Percentiles rank a stretch among this genome's conserved stretches.
These are phyloP conservation scores for Aphodius granarius DNA, from an alignment of 2,888 invertebrate genomes.

Conservation along the genomic window DNA sequence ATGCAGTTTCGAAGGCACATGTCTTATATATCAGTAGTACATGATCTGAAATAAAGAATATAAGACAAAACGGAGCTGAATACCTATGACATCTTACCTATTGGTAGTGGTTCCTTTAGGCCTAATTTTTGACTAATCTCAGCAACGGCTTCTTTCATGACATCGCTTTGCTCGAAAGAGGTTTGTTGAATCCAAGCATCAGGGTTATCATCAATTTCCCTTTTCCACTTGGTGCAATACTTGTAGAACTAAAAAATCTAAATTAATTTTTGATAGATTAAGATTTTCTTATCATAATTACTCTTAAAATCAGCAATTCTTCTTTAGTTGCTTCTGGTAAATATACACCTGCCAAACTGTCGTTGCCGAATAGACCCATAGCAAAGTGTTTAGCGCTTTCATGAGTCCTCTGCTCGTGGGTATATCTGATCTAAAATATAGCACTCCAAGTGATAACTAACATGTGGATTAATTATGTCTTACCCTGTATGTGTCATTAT, in stretches of 20 bases:
- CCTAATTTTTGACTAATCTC: slow-evolving; percentile 6
- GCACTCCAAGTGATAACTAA: not conserved
- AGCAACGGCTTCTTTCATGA: slow-evolving; percentile 7
- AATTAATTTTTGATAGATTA: not conserved
- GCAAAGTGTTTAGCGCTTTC: slow-evolving; percentile 76
- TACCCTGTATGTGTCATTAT: slow-evolving; percentile 56
- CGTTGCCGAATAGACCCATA: slow-evolving; percentile 72
- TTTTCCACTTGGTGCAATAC: slow-evolving; percentile 19
- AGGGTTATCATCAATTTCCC: slow-evolving; percentile 16
- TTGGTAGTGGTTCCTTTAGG: slow-evolving; percentile 9
- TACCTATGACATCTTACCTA: slow-evolving; percentile 12
- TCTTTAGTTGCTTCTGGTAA: slow-evolving; percentile 65
- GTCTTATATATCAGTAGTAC: slow-evolving; percentile 68
- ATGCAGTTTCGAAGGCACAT: slow-evolving; percentile 84
- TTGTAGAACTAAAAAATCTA: slow-evolving; percentile 20
- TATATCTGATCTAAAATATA: slow-evolving; percentile 69
- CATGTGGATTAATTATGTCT: not conserved
- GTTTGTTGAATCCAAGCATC: slow-evolving; percentile 1
- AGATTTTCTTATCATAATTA: slow-evolving; percentile 32
- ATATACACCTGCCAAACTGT: slow-evolving; percentile 61
- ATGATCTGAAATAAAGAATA: slow-evolving; percentile 55
- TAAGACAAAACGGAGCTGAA: too few relatives aligned
- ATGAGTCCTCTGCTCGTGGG: slow-evolving; percentile 73
- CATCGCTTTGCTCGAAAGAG: slow-evolving; percentile 9
- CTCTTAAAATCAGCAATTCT: slow-evolving; percentile 48